Evolutionary conservation across 2,888 invertebrate genomes (phyloP).

Genomic region (Magallana nippona): DNA sequence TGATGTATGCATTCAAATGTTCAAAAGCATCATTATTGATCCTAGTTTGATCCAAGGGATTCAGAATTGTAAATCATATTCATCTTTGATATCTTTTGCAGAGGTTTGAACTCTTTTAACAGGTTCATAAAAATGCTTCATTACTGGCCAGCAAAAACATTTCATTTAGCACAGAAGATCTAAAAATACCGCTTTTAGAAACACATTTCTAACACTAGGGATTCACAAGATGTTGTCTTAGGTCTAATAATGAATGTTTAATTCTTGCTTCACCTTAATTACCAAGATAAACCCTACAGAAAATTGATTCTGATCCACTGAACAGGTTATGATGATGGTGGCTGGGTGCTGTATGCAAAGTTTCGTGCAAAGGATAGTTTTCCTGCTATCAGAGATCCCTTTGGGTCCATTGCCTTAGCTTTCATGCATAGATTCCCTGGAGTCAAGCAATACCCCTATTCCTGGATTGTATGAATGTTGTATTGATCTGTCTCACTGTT

Average conservation of each 20-base stretch:
- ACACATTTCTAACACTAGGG: slow-evolving; percentile 22
- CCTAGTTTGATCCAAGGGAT: neutral
- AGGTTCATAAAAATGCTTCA: slow-evolving; percentile 16
- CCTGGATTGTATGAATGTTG: slow-evolving; percentile 16
- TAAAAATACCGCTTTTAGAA: slow-evolving; percentile 15
- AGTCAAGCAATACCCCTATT: slow-evolving; percentile 24
- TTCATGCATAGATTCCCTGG: slow-evolving; percentile 19
- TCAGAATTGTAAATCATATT: neutral
- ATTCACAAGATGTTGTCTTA: slow-evolving; percentile 18
- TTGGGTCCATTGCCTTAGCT: slow-evolving; percentile 20
- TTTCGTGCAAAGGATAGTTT: slow-evolving; percentile 28
- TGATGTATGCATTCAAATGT: slow-evolving; percentile 2
- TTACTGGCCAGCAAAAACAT: slow-evolving; percentile 20
- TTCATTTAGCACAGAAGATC: neutral
- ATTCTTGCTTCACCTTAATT: slow-evolving; percentile 26
- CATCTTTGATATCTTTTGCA: neutral
- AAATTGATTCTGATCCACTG: slow-evolving; percentile 21
- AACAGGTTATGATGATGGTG: neutral
- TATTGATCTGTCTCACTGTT: slow-evolving; percentile 23
- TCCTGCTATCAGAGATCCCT: slow-evolving; percentile 24
- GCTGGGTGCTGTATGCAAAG: slow-evolving; percentile 24
- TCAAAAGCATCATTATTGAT: neutral
- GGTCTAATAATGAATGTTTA: slow-evolving; percentile 25
- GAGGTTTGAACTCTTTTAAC: neutral
- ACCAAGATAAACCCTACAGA: slow-evolving; percentile 29